These are phyloP conservation scores for Chaenocephalus aceratus DNA, from an alignment of 2,113 vertebrate species.

Conservation along the genomic window DNA sequence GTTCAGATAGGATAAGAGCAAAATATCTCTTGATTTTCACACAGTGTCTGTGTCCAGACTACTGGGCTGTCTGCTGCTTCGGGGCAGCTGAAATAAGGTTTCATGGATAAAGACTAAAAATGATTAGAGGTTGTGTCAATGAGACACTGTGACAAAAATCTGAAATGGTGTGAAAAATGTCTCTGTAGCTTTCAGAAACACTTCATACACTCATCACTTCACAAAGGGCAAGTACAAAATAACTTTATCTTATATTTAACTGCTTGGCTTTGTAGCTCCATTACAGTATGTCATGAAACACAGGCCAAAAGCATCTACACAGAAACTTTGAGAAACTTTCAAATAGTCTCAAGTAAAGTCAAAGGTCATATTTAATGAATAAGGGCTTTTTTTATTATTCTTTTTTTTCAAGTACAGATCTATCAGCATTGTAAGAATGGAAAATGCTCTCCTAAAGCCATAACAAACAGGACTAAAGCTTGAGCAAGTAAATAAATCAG, in stretches of 20 bases:
- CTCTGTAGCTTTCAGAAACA: conserved; percentile 41
- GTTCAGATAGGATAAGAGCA: conserved; percentile 65
- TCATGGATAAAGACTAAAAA: conserved; percentile 68
- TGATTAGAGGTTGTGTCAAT: conserved; percentile 65
- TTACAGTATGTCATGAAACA: background rate
- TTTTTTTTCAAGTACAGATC: conserved; percentile 8
- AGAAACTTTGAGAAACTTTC: background rate
- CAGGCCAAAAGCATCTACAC: background rate
- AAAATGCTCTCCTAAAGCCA: conserved; percentile 17
- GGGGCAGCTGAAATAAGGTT: conserved; percentile 59
- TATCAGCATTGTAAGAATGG: background rate
- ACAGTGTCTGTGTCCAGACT: conserved; percentile 49
- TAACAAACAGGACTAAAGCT: conserved; percentile 50
- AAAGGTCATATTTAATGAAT: conserved; percentile 5
- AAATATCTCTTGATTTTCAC: conserved; percentile 68
- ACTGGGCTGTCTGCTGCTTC: conserved; percentile 45
- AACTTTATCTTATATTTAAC: conserved; percentile 20
- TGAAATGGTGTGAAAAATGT: conserved; percentile 57
- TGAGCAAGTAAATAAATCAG: conserved; percentile 53
- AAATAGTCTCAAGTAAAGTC: background rate
- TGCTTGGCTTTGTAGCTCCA: background rate
- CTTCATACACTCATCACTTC: conserved; percentile 27
- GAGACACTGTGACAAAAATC: conserved; percentile 49
- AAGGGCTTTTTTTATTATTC: background rate
- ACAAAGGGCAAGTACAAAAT: conserved; percentile 12